Percentiles rank a stretch among this genome's conserved stretches.
Evolutionary conservation across 2,113 vertebrate genomes (phyloP).

Genomic region (Scytalopus superciliaris): DNA sequence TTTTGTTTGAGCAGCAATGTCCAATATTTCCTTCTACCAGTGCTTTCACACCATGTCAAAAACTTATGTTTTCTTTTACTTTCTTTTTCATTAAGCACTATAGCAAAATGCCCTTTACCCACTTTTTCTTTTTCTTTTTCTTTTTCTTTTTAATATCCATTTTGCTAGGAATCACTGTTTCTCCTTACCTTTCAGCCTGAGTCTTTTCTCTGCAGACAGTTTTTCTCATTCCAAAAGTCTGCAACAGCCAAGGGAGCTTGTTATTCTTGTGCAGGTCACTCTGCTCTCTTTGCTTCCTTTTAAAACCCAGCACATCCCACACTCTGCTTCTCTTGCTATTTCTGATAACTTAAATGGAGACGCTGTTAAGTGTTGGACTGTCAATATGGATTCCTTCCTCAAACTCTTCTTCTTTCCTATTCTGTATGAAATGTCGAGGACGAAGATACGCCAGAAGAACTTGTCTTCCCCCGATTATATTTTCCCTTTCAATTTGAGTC

Average conservation of each 20-base stretch:
- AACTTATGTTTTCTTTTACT: neutral
- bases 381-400: neutral
- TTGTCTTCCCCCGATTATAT: neutral
- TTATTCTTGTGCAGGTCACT: slow-evolving; percentile 13
- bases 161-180: neutral
- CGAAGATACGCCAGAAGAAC: neutral
- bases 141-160: neutral
- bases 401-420: neutral
- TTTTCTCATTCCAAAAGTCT: neutral
- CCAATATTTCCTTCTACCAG: neutral
- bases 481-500: neutral
- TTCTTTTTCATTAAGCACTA: neutral
- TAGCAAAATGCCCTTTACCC: neutral
- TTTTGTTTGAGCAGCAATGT: neutral
- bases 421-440: neutral
- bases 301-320: neutral
- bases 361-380: neutral
- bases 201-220: slow-evolving; percentile 8
- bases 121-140: too few species aligned
- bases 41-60: neutral
- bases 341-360: neutral
- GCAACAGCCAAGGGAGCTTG: neutral
- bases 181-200: neutral
- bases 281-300: neutral
- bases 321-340: neutral